Conservation (phyloP, 2,888 invertebrate species). For the Azorinus chamasolen region DNA sequence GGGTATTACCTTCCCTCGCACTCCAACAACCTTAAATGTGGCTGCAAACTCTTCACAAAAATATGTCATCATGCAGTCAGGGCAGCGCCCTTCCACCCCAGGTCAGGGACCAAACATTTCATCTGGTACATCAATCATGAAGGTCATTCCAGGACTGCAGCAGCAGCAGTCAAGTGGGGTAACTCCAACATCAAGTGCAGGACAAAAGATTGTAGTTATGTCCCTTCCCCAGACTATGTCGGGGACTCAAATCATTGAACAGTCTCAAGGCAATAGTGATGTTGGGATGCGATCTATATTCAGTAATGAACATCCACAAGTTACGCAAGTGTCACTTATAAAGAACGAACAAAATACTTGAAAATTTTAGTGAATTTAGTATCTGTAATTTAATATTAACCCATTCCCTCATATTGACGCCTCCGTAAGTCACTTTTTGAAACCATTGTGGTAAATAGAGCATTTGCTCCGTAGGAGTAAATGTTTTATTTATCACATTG, state of each 20-base stretch:
- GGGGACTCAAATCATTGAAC: constrained; percentile 37
- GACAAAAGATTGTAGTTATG: constrained; percentile 78
- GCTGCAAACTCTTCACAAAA: constrained; percentile 70
- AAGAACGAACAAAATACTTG: too few species aligned
- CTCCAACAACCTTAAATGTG: constrained; percentile 63
- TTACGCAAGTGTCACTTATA: too few species aligned
- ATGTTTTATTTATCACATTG: too few species aligned
- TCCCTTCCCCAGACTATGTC: constrained; percentile 64
- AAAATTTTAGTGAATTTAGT: too few species aligned
- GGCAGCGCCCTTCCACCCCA: constrained; percentile 66
- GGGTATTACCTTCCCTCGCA: constrained; percentile 54
- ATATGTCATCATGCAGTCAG: constrained; percentile 82
- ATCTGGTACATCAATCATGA: constrained; percentile 71
- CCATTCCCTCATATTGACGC: too few species aligned
- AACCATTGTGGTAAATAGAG: too few species aligned
- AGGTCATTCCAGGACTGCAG: constrained; percentile 60
- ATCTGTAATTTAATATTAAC: too few species aligned
- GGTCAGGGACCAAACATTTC: constrained; percentile 46
- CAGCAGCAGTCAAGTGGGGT: constrained; percentile 31
- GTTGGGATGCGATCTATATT: constrained; percentile 79
- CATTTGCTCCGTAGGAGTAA: too few species aligned
- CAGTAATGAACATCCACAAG: constrained; percentile 45
- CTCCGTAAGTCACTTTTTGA: too few species aligned
- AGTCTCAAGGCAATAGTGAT: constrained; percentile 46
- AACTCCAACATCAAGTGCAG: constrained; percentile 38